Evolutionary conservation across 1,140 invertebrate species (phyloP).

Genomic region (Temnothorax curvispinosus): DNA sequence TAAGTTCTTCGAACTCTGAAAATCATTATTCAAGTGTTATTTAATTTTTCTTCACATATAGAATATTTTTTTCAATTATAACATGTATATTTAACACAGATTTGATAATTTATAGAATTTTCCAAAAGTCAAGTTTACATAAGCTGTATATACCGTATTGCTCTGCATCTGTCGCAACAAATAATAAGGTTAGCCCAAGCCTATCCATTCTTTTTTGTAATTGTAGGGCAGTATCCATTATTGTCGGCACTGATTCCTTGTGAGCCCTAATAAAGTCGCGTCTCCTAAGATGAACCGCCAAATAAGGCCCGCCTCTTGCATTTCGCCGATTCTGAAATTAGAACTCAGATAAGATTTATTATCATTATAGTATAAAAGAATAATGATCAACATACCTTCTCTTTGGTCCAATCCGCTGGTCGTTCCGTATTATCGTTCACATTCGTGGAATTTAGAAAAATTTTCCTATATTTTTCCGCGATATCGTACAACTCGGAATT

Average conservation of each 20-base stretch:
- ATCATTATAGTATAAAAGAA: constrained; percentile 9
- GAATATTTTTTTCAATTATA: neutral
- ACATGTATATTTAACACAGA: neutral
- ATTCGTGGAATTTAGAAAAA: constrained; percentile 90
- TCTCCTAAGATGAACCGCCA: constrained; percentile 93
- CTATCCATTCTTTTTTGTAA: constrained; percentile 88
- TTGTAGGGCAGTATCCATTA: constrained; percentile 90
- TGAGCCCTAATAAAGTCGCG: constrained; percentile 92
- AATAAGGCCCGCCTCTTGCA: constrained; percentile 90
- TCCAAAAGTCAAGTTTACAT: neutral
- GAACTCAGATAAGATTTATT: neutral
- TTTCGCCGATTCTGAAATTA: constrained; percentile 82
- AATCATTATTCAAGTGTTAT: constrained; percentile 22
- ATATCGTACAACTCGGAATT: constrained; percentile 89
- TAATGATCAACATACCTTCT: constrained; percentile 85
- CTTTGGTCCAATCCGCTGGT: constrained; percentile 88
- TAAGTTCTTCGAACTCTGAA: constrained; percentile 86
- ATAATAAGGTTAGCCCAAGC: constrained; percentile 89
- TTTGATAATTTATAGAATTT: neutral
- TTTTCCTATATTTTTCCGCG: constrained; percentile 90
- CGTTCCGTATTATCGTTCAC: constrained; percentile 87
- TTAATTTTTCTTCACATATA: neutral
- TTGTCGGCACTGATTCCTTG: constrained; percentile 89
- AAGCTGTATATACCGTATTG: constrained; percentile 73
- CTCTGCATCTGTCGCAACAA: constrained; percentile 93